Evolutionary conservation across 2,113 vertebrate genomes (phyloP).

Genomic region (Pluvialis apricaria): DNA sequence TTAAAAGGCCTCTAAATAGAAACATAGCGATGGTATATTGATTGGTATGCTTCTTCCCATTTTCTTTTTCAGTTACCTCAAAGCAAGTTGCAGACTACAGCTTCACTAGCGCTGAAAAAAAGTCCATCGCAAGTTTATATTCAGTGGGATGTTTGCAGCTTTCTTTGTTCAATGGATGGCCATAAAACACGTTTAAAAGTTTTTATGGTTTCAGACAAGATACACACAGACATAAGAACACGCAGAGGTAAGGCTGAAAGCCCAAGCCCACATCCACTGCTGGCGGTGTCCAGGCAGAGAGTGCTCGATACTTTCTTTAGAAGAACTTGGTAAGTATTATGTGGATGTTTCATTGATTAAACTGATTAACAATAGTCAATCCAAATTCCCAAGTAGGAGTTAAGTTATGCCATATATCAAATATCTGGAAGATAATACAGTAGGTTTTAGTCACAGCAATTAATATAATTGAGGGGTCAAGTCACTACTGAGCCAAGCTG

Average conservation of each 20-base stretch:
- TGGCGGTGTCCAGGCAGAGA: not conserved
- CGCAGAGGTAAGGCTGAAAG: not conserved
- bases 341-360: not conserved
- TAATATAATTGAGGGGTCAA: not conserved
- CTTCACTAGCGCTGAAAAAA: not conserved
- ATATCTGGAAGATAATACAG: not conserved
- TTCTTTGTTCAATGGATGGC: not conserved
- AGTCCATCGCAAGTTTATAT: not conserved
- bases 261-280: not conserved
- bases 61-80: not conserved
- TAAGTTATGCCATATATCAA: not conserved
- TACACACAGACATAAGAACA: not conserved
- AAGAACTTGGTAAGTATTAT: not conserved
- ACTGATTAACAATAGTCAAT: not conserved
- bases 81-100: not conserved
- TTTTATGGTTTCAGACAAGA: not conserved
- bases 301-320: not conserved
- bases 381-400: not conserved
- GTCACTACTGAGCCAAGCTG: not conserved
- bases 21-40: not conserved
- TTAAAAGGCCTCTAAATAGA: not conserved
- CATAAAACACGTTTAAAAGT: not conserved
- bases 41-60: not conserved
- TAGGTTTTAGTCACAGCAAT: not conserved
- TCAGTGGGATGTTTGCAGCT: not conserved